phyloP scores from a whole-genome alignment of 1,140 invertebrate genomes.

The Glomeris maerens region DNA sequence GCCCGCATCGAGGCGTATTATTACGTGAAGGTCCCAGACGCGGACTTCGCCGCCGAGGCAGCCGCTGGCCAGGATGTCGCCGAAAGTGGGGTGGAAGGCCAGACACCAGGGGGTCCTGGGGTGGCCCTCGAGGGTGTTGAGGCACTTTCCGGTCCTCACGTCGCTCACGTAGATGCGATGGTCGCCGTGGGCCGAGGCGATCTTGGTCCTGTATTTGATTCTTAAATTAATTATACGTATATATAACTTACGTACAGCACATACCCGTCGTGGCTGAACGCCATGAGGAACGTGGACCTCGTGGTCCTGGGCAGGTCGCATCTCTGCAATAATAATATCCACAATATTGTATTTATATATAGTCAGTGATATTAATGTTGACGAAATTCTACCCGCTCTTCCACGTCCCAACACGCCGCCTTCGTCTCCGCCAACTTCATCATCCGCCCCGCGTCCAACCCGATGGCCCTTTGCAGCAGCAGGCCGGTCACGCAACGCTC shows the following conservation, averaged over 20 bases:
- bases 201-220: constrained; percentile 44
- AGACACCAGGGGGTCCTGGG: constrained; percentile 84
- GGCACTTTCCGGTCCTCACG: constrained; percentile 58
- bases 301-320: constrained; percentile 58
- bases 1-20: constrained; percentile 22
- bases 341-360: background rate
- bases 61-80: constrained; percentile 70
- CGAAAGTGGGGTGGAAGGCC: constrained; percentile 71
- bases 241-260: constrained; percentile 12
- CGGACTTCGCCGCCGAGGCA: constrained; percentile 78
- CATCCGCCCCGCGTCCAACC: too few relatives aligned
- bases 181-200: constrained; percentile 81
- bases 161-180: constrained; percentile 82
- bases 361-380: background rate
- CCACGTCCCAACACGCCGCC: constrained; percentile 11
- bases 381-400: constrained; percentile 10
- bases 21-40: constrained; percentile 78
- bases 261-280: constrained; percentile 71
- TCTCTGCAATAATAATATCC: constrained; percentile 20
- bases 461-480: too few relatives aligned
- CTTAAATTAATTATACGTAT: background rate
- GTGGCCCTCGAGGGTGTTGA: constrained; percentile 62
- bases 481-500: too few relatives aligned
- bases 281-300: constrained; percentile 65
- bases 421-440: constrained; percentile 15